Base-by-base conservation (phyloP, 2,797 vertebrate species). In the Echiichthys vipera region DNA sequence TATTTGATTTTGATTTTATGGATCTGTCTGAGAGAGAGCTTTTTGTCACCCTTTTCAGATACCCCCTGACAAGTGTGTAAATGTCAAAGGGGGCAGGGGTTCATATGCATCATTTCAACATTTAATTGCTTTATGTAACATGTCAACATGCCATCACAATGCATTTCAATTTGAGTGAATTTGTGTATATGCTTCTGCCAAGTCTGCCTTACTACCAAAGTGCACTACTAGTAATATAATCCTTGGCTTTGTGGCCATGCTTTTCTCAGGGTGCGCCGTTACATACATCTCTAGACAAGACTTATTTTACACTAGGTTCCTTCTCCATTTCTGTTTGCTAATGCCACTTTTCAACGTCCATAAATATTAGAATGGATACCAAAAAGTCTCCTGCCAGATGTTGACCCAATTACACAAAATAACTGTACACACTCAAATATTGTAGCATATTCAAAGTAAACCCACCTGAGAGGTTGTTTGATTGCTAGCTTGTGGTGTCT, bases 401-500 rank as follows among this genome's bases (percentile, higher is more conserved):
- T 61, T n/a, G 14, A 36, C 34, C 37, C 15, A 30, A 17, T 49
- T 55, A 56, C 36, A 14, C 25, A 49, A 45, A 58, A 55, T 0
- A 37, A 47, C 3, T 9, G 7, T 3, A 36, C 24, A 51, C 24
- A 51, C 7, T 39, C 8, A 13, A 24, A 15, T 13, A 18, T 22
- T 34, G 25, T 5, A 22, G 15, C 45, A 63, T 15, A 18, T 14
- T 3, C 0, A 34, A 30, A 9, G 22, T 39, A 46, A 49, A 56
- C 20, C n/a, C 7, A 61, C 36, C 42, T 11, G 30, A 50, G 20
- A 7, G 53, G 25, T 64, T 53, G 34, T 77, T 37, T 66, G 58
- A 39, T 69, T 55, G 37, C 39, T 63, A 18, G 66, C 45, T 59
- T 53, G 36, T 76, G 67, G 17, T 77, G 56, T 74, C 29, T 69